Evolutionary conservation across 1,140 invertebrate species (phyloP).

Genomic region (Cyclina sinensis): DNA sequence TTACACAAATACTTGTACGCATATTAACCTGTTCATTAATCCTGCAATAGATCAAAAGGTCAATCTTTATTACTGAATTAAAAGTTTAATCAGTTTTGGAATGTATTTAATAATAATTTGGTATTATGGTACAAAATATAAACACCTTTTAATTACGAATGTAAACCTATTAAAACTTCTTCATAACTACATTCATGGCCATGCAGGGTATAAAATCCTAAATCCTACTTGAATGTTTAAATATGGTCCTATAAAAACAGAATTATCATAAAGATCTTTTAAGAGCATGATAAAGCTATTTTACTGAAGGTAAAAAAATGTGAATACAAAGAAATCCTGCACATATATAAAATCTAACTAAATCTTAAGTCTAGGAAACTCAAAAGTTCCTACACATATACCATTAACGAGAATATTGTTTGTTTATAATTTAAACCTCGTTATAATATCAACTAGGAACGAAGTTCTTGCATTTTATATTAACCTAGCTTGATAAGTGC

Average conservation of each 20-base stretch:
- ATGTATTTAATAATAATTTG: conserved; percentile 8
- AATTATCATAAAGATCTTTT: not conserved
- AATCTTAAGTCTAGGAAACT: too few species aligned
- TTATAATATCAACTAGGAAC: too few species aligned
- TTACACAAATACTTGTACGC: too few species aligned
- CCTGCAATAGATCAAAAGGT: not conserved
- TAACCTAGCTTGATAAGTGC: too few species aligned
- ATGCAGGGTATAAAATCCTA: not conserved
- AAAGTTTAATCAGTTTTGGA: conserved; percentile 5
- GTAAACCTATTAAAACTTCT: not conserved
- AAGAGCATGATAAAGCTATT: not conserved
- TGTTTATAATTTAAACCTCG: too few species aligned
- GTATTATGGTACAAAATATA: not conserved
- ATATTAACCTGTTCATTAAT: too few species aligned
- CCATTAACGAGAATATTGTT: too few species aligned
- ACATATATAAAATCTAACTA: too few species aligned
- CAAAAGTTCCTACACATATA: too few species aligned
- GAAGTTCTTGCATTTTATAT: too few species aligned
- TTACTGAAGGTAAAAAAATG: not conserved
- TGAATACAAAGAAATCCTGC: too few species aligned
- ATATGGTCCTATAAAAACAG: not conserved
- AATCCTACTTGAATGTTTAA: not conserved
- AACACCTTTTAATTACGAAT: not conserved
- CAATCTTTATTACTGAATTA: not conserved
- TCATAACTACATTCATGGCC: not conserved